A percentile compares a stretch with the other conserved stretches of the same genome.
Conservation (phyloP, 2,797 vertebrate genomes). For the Phrynocephalus vlangalii region DNA sequence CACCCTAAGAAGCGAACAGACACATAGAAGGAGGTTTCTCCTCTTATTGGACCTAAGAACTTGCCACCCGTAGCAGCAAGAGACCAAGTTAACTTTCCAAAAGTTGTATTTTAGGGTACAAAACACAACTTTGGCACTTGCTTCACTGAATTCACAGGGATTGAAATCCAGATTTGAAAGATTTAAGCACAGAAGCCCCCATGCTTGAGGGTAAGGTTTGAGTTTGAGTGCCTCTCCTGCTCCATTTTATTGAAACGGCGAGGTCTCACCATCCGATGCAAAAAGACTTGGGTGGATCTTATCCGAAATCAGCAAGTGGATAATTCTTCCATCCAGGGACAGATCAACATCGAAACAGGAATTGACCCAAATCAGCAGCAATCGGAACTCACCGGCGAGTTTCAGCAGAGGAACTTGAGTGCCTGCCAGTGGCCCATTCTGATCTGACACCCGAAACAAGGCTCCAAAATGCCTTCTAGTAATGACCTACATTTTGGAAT, state of each 20-base stretch:
- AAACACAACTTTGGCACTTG: no score
- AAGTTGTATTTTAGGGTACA: no score
- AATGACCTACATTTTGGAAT: constrained; percentile 23
- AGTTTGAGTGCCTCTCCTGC: no score
- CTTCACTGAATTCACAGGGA: no score
- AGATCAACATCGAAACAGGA: background rate
- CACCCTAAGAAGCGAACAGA: no score
- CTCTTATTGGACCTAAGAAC: no score
- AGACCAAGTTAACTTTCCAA: no score
- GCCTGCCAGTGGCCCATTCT: background rate
- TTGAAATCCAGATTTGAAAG: no score
- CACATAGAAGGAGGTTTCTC: no score
- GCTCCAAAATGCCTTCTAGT: background rate
- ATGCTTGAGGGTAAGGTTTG: no score
- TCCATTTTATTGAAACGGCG: background rate
- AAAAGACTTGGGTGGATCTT: background rate
- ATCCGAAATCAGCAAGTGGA: background rate
- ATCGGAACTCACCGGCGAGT: background rate
- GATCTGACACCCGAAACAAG: background rate
- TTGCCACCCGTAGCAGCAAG: no score
- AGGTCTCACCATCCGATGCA: background rate
- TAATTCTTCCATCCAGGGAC: background rate
- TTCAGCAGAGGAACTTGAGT: background rate
- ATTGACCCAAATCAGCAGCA: background rate
- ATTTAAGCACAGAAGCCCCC: no score